These are phyloP conservation scores for Chironomus tepperi DNA, from an alignment of 1,140 invertebrate genomes.

Conservation along the genomic window DNA sequence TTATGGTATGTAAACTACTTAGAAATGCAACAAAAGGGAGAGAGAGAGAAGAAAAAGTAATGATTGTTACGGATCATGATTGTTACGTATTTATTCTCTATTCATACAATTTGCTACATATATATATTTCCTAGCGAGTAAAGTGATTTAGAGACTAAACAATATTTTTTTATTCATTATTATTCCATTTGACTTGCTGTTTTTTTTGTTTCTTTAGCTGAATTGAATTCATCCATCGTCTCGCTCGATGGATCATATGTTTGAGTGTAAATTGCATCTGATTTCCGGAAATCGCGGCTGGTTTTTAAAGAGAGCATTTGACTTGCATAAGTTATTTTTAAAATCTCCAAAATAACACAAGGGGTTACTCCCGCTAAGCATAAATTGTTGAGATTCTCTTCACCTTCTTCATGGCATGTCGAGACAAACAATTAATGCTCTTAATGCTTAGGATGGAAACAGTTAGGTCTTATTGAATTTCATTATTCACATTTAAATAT, in stretches of 20 bases:
- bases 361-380: neutral
- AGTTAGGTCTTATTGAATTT: neutral
- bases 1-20: no score
- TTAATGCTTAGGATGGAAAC: neutral
- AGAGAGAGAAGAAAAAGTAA: no score
- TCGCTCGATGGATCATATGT: neutral
- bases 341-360: neutral
- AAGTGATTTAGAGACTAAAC: no score
- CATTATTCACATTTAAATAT: neutral
- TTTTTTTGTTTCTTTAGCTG: neutral
- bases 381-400: neutral
- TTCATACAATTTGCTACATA: no score
- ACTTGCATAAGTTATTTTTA: neutral
- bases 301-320: neutral
- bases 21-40: no score
- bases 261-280: conserved; percentile 7
- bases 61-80: no score
- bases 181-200: neutral
- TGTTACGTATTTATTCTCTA: no score
- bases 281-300: neutral
- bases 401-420: neutral
- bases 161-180: no score
- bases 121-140: no score
- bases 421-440: neutral
- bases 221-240: neutral